Percentiles rank a stretch among this genome's conserved stretches.
phyloP scores from a whole-genome alignment of 2,888 invertebrate species.

The Drosophila subquinaria region DNA sequence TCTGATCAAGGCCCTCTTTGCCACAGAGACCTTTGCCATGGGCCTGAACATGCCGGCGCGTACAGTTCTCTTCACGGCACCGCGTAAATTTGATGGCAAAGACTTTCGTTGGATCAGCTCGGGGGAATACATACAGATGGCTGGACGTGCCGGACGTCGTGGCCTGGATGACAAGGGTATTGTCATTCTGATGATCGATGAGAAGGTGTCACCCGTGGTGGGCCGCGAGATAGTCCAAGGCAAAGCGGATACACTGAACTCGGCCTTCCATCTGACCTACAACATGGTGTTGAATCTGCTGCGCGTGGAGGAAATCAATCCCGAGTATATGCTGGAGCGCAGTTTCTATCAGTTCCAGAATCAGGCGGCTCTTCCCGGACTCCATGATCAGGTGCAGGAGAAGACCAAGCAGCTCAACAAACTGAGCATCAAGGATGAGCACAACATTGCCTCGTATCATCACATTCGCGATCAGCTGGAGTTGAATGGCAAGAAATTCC shows the following conservation, averaged over 20 bases:
- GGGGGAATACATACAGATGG: constrained; percentile 99
- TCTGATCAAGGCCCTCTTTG: constrained; percentile 98
- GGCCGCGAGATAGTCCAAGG: constrained; percentile 94
- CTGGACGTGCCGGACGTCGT: constrained; percentile 98
- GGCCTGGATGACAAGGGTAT: constrained; percentile 98
- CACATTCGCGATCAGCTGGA: constrained; percentile 93
- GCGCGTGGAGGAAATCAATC: constrained; percentile 99
- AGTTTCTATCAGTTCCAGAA: constrained; percentile 99
- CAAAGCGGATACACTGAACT: constrained; percentile 98
- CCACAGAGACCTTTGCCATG: constrained; percentile 99
- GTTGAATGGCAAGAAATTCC: constrained; percentile 90
- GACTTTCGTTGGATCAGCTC: constrained; percentile 97
- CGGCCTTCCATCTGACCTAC: constrained; percentile 99
- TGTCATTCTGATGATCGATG: constrained; percentile 99
- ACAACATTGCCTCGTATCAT: constrained; percentile 92
- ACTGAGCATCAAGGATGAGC: constrained; percentile 90
- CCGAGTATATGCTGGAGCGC: constrained; percentile 99
- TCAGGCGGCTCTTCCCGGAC: constrained; percentile 95
- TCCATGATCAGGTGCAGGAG: constrained; percentile 90
- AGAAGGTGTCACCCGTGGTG: constrained; percentile 93
- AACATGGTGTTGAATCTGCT: constrained; percentile 99
- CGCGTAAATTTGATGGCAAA: constrained; percentile 98
- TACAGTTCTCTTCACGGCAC: constrained; percentile 98
- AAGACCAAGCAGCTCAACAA: constrained; percentile 89
- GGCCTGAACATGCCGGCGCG: constrained; percentile 99